phyloP scores from a whole-genome alignment of 2,888 invertebrate genomes.

The Nemoura dubitans region DNA sequence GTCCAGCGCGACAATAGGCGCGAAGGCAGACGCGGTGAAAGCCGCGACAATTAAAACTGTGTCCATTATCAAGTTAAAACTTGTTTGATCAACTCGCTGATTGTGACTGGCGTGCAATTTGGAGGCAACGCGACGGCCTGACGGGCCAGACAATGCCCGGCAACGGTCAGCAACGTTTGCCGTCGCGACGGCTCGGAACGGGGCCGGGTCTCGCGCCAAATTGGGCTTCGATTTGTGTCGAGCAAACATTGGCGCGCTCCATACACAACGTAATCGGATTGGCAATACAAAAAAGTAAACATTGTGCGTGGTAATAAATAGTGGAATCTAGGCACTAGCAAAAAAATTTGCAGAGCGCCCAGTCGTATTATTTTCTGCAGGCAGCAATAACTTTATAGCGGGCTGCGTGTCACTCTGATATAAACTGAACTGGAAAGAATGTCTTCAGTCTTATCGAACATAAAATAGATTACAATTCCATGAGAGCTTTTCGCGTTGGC shows the following conservation, averaged over 20 bases:
- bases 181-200: not conserved
- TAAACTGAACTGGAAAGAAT: not conserved
- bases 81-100: not conserved
- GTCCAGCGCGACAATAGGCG: not conserved
- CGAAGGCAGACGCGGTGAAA: not conserved
- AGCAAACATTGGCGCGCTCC: not conserved
- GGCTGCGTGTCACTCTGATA: not conserved
- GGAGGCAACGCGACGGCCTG: not conserved
- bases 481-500: not conserved
- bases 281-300: not conserved
- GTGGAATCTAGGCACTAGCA: too few relatives aligned
- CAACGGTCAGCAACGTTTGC: too few relatives aligned
- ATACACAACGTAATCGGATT: not conserved
- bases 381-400: not conserved
- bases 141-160: too few relatives aligned
- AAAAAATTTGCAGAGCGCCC: too few relatives aligned
- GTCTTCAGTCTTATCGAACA: not conserved
- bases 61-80: not conserved
- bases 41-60: not conserved
- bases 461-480: not conserved
- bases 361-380: too few relatives aligned
- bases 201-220: not conserved
- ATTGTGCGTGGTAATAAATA: not conserved
- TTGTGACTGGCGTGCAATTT: not conserved
- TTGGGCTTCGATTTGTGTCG: not conserved